Base-by-base conservation (phyloP, 2,888 invertebrate species). In the Cataglyphis cursor region DNA sequence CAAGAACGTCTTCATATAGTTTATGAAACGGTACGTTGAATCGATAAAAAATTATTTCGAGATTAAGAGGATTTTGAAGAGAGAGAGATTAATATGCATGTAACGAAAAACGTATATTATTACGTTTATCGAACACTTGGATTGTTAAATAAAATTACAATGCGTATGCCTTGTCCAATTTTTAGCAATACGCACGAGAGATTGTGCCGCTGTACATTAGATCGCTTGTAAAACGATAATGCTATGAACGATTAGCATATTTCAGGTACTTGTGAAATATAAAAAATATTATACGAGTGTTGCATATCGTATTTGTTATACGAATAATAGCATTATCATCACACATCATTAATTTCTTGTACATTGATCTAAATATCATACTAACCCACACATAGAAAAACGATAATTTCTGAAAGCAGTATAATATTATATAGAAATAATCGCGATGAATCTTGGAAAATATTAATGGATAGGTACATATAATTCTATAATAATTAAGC, bases 171-270 rank as follows among this genome's bases (percentile, higher is more conserved):
- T 66, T 68, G 78, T 21, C 68, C 54, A 68, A 12, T 78, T 78
- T 78, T 41, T 78, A 78, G 68, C 68, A 78, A 78, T 68, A 68
- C 28, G 31, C 59, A 68, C 44, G 31, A 59, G 44, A 68, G 44
- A 5, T 68, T 68, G 68, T 78, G 78, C 78, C 68, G 68, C 59
- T 78, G 78, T 78, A 78, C 18, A 78, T 78, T 68, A 78, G 68
- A 35, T 59, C 44, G 68, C 57, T 59, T 65, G n/a, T 65, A 76
- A 68, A n/a, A 28, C 51, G 31, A 73, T 12, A 48, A 62, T 54
- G 38, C 65, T 54, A 38, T 76, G 65, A 76, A 54, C 51, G 41
- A 54, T 76, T 64, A 54, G 24, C 38, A 21, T 28, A 18, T 64
- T 64, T 51, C 35, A 64, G 18, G 31, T 76, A 66, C 31, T 78